Percentiles rank a stretch among this genome's conserved stretches.
phyloP scores from a whole-genome alignment of 2,113 vertebrate species.

The Prionailurus viverrinus region DNA sequence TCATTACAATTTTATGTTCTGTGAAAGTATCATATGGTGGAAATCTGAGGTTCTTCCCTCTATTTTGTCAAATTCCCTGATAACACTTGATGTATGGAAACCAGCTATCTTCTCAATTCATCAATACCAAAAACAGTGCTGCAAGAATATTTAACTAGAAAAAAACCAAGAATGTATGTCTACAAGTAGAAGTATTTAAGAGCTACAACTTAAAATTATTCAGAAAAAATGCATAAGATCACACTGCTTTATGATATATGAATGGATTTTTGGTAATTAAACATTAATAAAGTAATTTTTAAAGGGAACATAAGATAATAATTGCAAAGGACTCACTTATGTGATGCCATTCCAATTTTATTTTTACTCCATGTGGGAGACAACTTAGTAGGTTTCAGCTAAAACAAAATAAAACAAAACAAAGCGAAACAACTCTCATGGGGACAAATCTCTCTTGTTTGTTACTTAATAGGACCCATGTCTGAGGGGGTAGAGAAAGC shows the following conservation, averaged over 20 bases:
- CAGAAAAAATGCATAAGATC: neutral
- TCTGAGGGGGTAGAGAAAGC: neutral
- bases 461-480: neutral
- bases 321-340: neutral
- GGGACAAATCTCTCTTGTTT: neutral
- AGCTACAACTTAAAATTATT: neutral
- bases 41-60: neutral
- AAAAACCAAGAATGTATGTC: neutral
- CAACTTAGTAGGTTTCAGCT: neutral
- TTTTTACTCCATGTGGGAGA: neutral
- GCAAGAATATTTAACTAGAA: neutral
- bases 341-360: neutral
- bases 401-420: neutral
- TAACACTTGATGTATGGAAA: neutral
- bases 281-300: neutral
- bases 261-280: neutral
- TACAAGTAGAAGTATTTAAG: neutral
- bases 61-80: neutral
- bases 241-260: neutral
- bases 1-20: neutral
- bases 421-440: neutral
- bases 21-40: neutral
- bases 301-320: neutral
- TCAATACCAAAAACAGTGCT: neutral
- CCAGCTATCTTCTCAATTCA: neutral